Evolutionary conservation across 2,888 invertebrate genomes (phyloP).

Genomic region (Leptopilina drosophilae): DNA sequence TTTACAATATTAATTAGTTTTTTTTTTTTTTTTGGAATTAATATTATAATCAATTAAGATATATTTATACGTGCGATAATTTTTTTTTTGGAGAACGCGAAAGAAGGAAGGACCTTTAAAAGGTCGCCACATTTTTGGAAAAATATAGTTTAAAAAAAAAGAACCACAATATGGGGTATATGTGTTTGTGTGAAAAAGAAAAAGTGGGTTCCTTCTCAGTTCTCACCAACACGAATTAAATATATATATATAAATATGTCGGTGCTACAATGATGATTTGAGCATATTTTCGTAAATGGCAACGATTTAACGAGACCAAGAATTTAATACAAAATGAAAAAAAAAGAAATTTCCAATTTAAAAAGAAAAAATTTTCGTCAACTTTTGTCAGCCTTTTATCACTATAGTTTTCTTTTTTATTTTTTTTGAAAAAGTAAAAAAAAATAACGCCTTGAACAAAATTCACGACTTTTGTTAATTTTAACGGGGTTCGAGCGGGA

Average conservation of each 20-base stretch:
- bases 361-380: background rate
- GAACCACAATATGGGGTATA: no score
- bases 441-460: conserved; percentile 8
- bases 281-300: conserved; percentile 70
- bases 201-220: conserved; percentile 32
- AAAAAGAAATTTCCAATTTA: conserved; percentile 47
- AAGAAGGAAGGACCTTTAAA: conserved; percentile 61
- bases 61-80: no score
- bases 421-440: background rate
- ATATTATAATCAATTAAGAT: no score
- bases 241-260: conserved; percentile 45
- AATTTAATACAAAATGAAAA: conserved; percentile 49
- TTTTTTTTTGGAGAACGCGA: conserved; percentile 47
- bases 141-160: no score
- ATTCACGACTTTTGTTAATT: no score
- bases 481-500: conserved; percentile 38
- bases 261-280: conserved; percentile 64
- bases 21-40: no score
- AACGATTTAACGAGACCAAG: conserved; percentile 68
- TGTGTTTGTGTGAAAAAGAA: background rate
- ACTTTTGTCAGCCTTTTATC: conserved; percentile 8
- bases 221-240: conserved; percentile 50
- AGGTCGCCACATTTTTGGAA: conserved; percentile 55
- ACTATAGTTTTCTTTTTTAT: no score
- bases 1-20: no score